Conservation (phyloP, 1,140 invertebrate genomes). For the Atta colombica region DNA sequence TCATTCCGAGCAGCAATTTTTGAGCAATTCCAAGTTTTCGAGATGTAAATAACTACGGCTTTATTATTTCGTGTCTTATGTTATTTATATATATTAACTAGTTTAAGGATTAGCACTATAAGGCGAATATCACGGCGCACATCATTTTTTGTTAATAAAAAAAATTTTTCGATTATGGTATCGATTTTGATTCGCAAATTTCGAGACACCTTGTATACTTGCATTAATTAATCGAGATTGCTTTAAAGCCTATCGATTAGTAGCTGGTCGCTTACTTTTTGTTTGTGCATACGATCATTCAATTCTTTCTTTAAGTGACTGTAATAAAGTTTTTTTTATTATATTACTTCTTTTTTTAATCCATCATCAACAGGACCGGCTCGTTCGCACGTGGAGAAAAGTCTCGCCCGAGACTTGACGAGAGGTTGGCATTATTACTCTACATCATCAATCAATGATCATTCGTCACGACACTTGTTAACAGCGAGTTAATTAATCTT, state of each 20-base stretch:
- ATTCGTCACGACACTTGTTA: conserved; percentile 20
- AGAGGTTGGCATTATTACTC: conserved; percentile 9
- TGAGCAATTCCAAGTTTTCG: no score
- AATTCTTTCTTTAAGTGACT: not conserved
- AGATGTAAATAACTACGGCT: no score
- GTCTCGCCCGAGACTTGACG: not conserved
- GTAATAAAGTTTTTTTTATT: conserved; percentile 16
- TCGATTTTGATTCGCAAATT: no score
- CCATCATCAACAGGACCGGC: conserved; percentile 6
- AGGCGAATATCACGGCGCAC: no score
- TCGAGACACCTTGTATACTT: not conserved
- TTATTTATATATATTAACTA: no score
- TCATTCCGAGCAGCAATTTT: no score
- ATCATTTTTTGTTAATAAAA: no score
- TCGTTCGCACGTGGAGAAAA: conserved; percentile 27
- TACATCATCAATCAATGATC: conserved; percentile 27
- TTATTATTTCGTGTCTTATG: no score
- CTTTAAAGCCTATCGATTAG: not conserved
- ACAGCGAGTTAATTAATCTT: conserved; percentile 34
- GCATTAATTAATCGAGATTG: conserved; percentile 19
- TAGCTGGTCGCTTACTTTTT: conserved; percentile 3
- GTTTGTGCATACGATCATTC: not conserved
- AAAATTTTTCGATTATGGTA: no score
- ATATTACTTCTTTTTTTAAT: conserved; percentile 10
- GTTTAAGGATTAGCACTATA: no score